Percentiles rank a stretch among this genome's conserved stretches.
Evolutionary conservation across 2,113 vertebrate species (phyloP).

Genomic region (Enhydra lutris): DNA sequence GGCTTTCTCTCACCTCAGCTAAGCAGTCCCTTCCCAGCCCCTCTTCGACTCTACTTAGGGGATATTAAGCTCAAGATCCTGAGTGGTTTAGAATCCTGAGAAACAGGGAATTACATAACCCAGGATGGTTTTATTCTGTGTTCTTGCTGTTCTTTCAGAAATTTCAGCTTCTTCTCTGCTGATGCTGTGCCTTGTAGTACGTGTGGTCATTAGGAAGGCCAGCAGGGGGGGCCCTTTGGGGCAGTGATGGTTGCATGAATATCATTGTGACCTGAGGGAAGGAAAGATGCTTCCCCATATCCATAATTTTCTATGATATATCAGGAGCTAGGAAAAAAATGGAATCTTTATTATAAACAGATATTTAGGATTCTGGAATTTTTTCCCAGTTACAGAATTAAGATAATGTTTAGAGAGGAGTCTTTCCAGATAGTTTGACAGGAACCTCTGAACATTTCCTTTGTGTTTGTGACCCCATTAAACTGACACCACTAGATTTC

Average conservation of each 20-base stretch:
- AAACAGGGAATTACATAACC: not conserved
- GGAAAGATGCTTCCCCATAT: not conserved
- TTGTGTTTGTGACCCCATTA: not conserved
- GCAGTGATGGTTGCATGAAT: not conserved
- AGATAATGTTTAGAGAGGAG: not conserved
- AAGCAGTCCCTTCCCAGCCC: not conserved
- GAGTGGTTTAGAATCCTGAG: not conserved
- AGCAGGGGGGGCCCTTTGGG: not conserved
- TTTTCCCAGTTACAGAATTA: not conserved
- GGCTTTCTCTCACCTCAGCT: not conserved
- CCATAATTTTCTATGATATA: not conserved
- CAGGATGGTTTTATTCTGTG: not conserved
- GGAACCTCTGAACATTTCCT: not conserved
- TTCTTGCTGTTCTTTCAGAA: not conserved
- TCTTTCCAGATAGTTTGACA: not conserved
- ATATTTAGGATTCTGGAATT: not conserved
- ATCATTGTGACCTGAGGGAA: not conserved
- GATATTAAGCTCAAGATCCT: not conserved
- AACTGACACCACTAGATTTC: not conserved
- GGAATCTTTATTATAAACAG: not conserved
- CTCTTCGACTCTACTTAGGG: not conserved
- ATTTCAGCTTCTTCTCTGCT: not conserved
- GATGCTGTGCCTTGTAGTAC: not conserved
- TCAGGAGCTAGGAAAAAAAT: not conserved
- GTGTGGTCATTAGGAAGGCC: not conserved